Evolutionary conservation across 30 jellyfish, hydroid and myxozoan species (phyloP).

Genomic region (Turritopsis rubra): DNA sequence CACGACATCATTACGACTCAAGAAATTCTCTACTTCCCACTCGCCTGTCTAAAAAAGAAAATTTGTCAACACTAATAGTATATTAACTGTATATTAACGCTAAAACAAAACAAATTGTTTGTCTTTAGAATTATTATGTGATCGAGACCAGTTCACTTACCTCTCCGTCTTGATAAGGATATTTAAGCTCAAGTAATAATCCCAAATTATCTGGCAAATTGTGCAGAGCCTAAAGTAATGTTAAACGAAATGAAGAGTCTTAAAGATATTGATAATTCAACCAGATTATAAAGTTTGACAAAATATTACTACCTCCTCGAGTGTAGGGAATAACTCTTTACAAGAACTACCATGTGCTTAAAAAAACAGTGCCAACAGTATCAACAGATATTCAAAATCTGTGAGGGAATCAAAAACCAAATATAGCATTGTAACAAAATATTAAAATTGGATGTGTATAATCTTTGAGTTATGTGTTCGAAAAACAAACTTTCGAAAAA

Average conservation of each 20-base stretch:
- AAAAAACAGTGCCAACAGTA: background rate
- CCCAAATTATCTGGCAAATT: constrained; percentile 35
- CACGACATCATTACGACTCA: constrained; percentile 42
- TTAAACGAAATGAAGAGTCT: background rate
- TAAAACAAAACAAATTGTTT: background rate
- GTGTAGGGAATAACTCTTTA: background rate
- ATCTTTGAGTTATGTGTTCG: too few species aligned
- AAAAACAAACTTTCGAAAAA: too few species aligned
- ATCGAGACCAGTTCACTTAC: constrained; percentile 23
- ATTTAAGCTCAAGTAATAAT: constrained; percentile 54
- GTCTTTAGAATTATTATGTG: too few species aligned
- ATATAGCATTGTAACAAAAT: too few species aligned
- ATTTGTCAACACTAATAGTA: background rate
- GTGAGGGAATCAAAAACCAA: too few species aligned
- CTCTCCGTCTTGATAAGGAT: constrained; percentile 48
- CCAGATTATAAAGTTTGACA: background rate
- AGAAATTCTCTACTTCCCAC: constrained; percentile 60
- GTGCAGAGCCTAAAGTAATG: background rate
- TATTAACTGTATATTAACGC: background rate
- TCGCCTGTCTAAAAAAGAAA: constrained; percentile 40
- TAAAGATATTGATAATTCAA: too few species aligned
- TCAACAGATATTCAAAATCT: too few species aligned
- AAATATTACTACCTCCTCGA: background rate
- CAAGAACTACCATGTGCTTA: background rate
- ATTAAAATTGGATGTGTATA: too few species aligned